A percentile compares a stretch with the other conserved stretches of the same genome.
Conservation (phyloP, 2,888 invertebrate species). For the Dione vanillae region DNA sequence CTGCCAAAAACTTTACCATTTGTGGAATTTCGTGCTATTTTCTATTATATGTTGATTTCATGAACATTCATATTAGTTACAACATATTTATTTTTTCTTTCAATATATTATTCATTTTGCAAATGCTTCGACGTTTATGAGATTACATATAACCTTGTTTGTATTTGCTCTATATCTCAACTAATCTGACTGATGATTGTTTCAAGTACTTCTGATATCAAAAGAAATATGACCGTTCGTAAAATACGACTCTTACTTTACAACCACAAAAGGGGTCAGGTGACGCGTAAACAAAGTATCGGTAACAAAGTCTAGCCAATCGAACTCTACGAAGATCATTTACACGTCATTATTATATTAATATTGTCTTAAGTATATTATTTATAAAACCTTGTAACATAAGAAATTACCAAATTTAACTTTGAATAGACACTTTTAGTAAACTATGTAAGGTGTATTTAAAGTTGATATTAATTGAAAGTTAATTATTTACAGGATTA, state of each 20-base stretch:
- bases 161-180: constrained; percentile 35
- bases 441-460: too few relatives aligned
- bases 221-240: constrained; percentile 30
- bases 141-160: constrained; percentile 21
- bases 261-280: constrained; percentile 41
- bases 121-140: constrained; percentile 11
- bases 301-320: constrained; percentile 30
- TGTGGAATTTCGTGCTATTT: too few relatives aligned
- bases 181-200: constrained; percentile 34
- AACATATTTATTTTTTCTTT: neutral
- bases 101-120: neutral
- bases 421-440: too few relatives aligned
- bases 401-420: neutral
- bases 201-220: constrained; percentile 37
- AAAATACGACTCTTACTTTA: constrained; percentile 41
- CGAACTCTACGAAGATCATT: constrained; percentile 18
- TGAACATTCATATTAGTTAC: neutral
- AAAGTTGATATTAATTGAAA: too few relatives aligned
- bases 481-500: too few relatives aligned
- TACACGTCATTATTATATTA: neutral
- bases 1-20: too few relatives aligned
- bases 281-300: constrained; percentile 39
- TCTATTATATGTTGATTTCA: too few relatives aligned
- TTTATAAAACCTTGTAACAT: neutral
- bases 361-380: neutral